A percentile compares a stretch with the other conserved stretches of the same genome.
Evolutionary conservation across 2,113 vertebrate species (phyloP).

Genomic region (Phainopepla nitens): DNA sequence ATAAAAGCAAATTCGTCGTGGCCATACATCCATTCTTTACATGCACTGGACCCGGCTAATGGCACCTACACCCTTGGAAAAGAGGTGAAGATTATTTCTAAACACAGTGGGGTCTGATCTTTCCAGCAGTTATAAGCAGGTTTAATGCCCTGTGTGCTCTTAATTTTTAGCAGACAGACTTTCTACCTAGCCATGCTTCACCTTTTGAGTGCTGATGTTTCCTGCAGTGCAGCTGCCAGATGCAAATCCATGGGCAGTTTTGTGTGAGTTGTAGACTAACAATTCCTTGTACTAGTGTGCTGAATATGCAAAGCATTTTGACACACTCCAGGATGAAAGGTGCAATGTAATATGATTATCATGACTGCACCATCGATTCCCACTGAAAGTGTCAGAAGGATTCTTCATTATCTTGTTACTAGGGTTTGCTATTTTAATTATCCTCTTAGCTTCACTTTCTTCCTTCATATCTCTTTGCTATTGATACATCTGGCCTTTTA

Average conservation of each 20-base stretch:
- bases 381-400: neutral
- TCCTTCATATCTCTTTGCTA: neutral
- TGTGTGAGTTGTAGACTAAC: neutral
- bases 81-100: neutral
- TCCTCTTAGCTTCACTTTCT: neutral
- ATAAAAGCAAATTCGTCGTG: neutral
- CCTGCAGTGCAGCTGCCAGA: neutral
- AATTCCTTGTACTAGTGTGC: neutral
- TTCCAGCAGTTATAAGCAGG: neutral
- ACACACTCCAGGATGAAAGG: neutral
- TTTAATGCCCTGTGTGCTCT: neutral
- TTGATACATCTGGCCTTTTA: neutral
- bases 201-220: neutral
- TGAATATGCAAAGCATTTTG: neutral
- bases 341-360: neutral
- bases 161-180: neutral
- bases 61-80: neutral
- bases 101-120: neutral
- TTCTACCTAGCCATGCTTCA: neutral
- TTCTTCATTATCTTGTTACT: neutral
- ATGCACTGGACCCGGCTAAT: neutral
- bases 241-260: neutral
- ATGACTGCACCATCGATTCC: neutral
- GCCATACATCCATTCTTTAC: neutral
- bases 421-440: slow-evolving; percentile 9